Base-by-base conservation (phyloP, 2,113 vertebrate genomes). In the Scomber colias region DNA sequence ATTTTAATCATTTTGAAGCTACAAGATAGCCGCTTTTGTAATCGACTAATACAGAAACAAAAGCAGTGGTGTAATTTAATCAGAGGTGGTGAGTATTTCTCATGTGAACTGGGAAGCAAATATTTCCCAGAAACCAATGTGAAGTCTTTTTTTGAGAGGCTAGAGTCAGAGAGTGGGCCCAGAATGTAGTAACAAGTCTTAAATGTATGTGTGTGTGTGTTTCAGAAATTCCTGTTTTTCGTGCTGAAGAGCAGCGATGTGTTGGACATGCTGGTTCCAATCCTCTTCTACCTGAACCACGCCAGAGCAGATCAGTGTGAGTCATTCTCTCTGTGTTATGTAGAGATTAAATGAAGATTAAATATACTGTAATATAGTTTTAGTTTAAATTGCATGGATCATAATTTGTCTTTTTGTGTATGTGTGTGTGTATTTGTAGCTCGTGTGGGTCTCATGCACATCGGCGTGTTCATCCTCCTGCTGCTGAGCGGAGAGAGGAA, bases 171-270 rank as follows among this genome's bases (percentile, higher is more conserved):
- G 35, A 9, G 9, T 40, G 35, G 24, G 2, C 24, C 24, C 24
- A 27, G 24, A 27, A 27, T 27, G 24, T 27, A 27, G 24, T 27
- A 27, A 27, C 24, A 27, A 27, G 7, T 40, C 35, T 40, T 48
- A 2, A 51, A 51, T 15, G 17, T n/a, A n/a, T 54, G 30, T 66
- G 31, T 82, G 56, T 19, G 44, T 51, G 45, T 62, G 11, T 76
- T 83, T 5, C 79, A 99, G 98, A 99, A 99, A 93, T 99, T 99
- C 90, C 95, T 99, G 48, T 99, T 98, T 92, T 99, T 98, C 60
- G 97, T 99, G 61, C 94, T 99, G 91, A 99, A 99, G 95, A 99
- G 98, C 95, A 99, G 97, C 0, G 97, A 99, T 1, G 98, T 99
- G 73, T 74, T 99, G 92, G 98, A 99, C 71, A 91, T 99, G 81